Conservation (phyloP, 2,797 vertebrate genomes). For the Podargus strigoides region DNA sequence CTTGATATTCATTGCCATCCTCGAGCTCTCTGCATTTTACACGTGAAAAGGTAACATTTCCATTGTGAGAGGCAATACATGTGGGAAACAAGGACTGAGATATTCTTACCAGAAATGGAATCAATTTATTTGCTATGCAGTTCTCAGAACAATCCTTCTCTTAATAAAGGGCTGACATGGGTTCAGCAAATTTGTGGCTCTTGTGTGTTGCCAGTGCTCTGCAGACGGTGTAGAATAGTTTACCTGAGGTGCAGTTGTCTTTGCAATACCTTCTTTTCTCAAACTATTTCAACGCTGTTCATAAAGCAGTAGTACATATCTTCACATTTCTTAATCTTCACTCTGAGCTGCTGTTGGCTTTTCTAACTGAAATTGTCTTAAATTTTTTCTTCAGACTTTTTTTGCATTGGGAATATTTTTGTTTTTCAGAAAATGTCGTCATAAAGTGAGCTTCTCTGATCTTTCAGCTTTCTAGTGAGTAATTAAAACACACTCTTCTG, state of each 20-base stretch:
- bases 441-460: not conserved
- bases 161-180: constrained; percentile 30
- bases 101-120: constrained; percentile 56
- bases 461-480: not conserved
- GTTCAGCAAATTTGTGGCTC: constrained; percentile 35
- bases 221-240: not conserved
- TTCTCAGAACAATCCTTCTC: constrained; percentile 37
- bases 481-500: not conserved
- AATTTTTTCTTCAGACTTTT: not conserved
- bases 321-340: not conserved
- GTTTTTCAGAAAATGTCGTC: not conserved
- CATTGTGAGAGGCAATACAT: constrained; percentile 43
- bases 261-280: not conserved
- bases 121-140: constrained; percentile 43
- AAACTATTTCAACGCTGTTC: constrained; percentile 18
- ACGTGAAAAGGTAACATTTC: constrained; percentile 60
- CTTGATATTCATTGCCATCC: constrained; percentile 58
- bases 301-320: not conserved
- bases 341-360: not conserved
- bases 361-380: not conserved
- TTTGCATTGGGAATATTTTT: not conserved
- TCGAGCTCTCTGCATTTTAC: constrained; percentile 40
- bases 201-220: constrained; percentile 14
- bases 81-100: constrained; percentile 50
- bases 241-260: constrained; percentile 14